Percentiles rank a stretch among this genome's conserved stretches.
Conservation (phyloP, 2,113 vertebrate species). For the Triplophysa dalaica region DNA sequence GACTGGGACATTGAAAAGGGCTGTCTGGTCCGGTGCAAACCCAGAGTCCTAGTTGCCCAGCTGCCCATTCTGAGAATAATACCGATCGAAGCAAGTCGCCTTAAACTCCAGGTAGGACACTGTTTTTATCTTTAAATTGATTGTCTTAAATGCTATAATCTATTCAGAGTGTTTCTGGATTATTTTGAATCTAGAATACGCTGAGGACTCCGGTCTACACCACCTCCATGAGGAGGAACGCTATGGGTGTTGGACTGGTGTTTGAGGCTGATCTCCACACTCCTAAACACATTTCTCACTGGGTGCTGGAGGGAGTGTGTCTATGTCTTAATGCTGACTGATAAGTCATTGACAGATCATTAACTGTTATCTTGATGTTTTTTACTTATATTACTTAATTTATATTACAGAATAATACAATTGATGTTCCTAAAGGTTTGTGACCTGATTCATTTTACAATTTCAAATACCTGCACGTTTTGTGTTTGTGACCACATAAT, state of each 20-base stretch:
- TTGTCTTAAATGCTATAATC: neutral
- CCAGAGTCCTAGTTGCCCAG: conserved; percentile 82
- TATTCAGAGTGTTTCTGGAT: neutral
- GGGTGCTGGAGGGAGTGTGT: conserved; percentile 92
- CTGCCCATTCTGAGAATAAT: conserved; percentile 89
- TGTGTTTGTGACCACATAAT: conserved; percentile 10
- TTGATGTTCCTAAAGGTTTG: neutral
- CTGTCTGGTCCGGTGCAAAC: conserved; percentile 83
- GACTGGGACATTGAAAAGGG: conserved; percentile 83
- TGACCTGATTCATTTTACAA: neutral
- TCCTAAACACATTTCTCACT: conserved; percentile 84
- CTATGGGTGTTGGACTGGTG: conserved; percentile 88
- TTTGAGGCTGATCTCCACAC: conserved; percentile 93
- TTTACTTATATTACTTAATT: neutral
- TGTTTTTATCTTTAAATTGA: neutral
- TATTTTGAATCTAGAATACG: conserved; percentile 77
- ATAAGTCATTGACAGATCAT: conserved; percentile 23
- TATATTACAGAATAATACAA: neutral
- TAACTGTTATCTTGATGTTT: too few relatives aligned
- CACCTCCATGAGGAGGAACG: conserved; percentile 86
- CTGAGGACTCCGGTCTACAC: conserved; percentile 91
- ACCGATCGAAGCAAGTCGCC: conserved; percentile 78
- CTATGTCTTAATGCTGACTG: conserved; percentile 85
- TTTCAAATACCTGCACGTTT: neutral
- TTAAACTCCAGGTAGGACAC: conserved; percentile 81